phyloP scores from a whole-genome alignment of 2,113 vertebrate species.

The Cnemophilus loriae region DNA sequence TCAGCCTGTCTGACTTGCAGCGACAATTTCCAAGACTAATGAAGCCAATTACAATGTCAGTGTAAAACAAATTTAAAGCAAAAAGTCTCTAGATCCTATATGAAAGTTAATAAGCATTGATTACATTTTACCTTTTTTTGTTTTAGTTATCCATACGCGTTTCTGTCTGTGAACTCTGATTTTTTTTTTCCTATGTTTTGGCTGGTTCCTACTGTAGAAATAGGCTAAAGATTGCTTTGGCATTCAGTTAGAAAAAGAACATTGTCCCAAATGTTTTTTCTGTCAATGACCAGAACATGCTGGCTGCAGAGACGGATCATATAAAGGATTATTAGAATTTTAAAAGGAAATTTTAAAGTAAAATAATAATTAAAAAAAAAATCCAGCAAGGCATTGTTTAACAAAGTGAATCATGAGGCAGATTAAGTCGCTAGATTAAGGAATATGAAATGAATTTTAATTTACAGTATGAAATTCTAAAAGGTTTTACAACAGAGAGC shows the following conservation, averaged over 20 bases:
- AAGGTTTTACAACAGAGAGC: not conserved
- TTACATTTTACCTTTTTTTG: slow-evolving; percentile 45
- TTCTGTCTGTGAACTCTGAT: not conserved
- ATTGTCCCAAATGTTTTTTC: not conserved
- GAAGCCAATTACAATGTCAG: slow-evolving; percentile 60
- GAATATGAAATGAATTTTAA: not conserved
- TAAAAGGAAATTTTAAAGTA: not conserved
- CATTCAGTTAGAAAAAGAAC: not conserved
- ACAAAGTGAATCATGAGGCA: not conserved
- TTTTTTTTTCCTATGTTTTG: not conserved
- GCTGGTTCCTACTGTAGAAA: not conserved
- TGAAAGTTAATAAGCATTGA: slow-evolving; percentile 53
- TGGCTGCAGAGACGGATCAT: not conserved
- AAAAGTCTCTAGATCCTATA: slow-evolving; percentile 52
- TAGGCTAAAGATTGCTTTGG: not conserved
- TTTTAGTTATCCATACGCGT: not conserved
- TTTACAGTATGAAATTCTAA: not conserved
- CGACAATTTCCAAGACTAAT: slow-evolving; percentile 68
- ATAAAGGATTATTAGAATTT: not conserved
- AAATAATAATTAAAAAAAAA: not conserved
- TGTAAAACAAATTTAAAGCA: slow-evolving; percentile 52
- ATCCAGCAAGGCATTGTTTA: not conserved
- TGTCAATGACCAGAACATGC: not conserved
- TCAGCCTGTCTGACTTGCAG: slow-evolving; percentile 67
- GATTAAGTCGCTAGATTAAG: not conserved